Percentiles rank a stretch among this genome's conserved stretches.
These are phyloP conservation scores for Callimorpha dominula DNA, from an alignment of 2,888 invertebrate species.

Conservation along the genomic window DNA sequence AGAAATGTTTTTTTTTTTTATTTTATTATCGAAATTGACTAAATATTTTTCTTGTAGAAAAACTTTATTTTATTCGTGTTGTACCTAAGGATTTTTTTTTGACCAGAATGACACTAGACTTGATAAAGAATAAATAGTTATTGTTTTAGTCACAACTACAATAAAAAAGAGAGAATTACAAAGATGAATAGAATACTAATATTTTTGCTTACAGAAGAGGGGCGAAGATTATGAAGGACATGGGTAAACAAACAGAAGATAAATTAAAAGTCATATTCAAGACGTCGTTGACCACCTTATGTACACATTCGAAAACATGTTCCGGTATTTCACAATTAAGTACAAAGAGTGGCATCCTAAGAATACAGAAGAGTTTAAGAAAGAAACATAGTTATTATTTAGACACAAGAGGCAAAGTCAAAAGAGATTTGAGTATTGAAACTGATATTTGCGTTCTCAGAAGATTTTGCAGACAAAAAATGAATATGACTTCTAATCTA, in stretches of 20 bases:
- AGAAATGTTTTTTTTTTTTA: no score
- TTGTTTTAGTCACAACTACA: background rate
- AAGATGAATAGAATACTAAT: slow-evolving; percentile 74
- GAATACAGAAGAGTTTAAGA: slow-evolving; percentile 61
- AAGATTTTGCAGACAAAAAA: slow-evolving; percentile 65
- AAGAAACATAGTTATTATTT: slow-evolving; percentile 48
- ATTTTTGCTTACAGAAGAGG: slow-evolving; percentile 79
- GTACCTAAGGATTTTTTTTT: background rate
- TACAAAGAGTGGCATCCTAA: slow-evolving; percentile 57
- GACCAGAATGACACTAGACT: background rate
- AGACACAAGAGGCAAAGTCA: slow-evolving; percentile 57
- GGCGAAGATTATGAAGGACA: slow-evolving; percentile 44
- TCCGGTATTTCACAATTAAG: slow-evolving; percentile 62
- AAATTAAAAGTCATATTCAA: slow-evolving; percentile 62
- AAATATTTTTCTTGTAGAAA: no score
- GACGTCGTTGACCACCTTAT: slow-evolving; percentile 64
- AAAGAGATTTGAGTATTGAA: slow-evolving; percentile 75
- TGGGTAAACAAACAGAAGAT: slow-evolving; percentile 59
- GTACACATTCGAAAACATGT: slow-evolving; percentile 64
- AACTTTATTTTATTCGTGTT: background rate
- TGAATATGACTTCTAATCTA: slow-evolving; percentile 52
- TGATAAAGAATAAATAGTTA: background rate
- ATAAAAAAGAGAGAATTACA: slow-evolving; percentile 38
- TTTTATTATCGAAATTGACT: no score
- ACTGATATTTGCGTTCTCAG: slow-evolving; percentile 74